Conservation (phyloP, 1,140 invertebrate genomes). For the Pachyrhynchus sulphureomaculatus region DNA sequence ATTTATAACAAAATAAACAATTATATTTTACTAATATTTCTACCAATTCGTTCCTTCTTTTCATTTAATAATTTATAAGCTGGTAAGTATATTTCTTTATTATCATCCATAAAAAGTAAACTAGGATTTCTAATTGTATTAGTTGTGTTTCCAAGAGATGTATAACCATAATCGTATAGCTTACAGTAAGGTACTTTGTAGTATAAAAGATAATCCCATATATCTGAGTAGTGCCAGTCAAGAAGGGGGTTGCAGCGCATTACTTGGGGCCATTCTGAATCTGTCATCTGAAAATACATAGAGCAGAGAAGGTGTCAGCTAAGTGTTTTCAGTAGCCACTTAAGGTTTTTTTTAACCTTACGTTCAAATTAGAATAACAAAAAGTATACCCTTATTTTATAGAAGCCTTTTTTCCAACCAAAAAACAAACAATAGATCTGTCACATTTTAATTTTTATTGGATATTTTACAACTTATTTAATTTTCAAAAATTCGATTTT, state of each 20-base stretch:
- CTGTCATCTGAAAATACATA: slow-evolving; percentile 68
- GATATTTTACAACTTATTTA: too few relatives aligned
- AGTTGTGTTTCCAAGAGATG: slow-evolving; percentile 77
- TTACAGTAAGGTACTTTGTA: slow-evolving; percentile 83
- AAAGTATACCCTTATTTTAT: too few relatives aligned
- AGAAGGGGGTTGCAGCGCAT: slow-evolving; percentile 86
- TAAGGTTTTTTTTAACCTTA: too few relatives aligned
- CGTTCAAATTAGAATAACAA: too few relatives aligned
- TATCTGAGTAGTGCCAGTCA: slow-evolving; percentile 84
- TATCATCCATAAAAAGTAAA: slow-evolving; percentile 49
- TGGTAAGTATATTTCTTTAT: slow-evolving; percentile 65
- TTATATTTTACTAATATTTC: slow-evolving; percentile 46
- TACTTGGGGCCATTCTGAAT: slow-evolving; percentile 82
- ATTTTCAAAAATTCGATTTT: too few relatives aligned
- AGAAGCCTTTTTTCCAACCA: too few relatives aligned
- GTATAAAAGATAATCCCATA: slow-evolving; percentile 84
- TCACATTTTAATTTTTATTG: too few relatives aligned
- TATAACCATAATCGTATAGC: slow-evolving; percentile 87
- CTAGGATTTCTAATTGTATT: slow-evolving; percentile 81
- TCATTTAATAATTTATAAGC: slow-evolving; percentile 76
- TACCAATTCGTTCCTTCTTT: slow-evolving; percentile 71
- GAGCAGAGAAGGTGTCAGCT: neutral
- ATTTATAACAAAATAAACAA: neutral
- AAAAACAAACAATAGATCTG: too few relatives aligned
- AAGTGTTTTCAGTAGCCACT: too few relatives aligned